Conservation (phyloP, 1,140 invertebrate species). For the Sminthurides bifidus region DNA sequence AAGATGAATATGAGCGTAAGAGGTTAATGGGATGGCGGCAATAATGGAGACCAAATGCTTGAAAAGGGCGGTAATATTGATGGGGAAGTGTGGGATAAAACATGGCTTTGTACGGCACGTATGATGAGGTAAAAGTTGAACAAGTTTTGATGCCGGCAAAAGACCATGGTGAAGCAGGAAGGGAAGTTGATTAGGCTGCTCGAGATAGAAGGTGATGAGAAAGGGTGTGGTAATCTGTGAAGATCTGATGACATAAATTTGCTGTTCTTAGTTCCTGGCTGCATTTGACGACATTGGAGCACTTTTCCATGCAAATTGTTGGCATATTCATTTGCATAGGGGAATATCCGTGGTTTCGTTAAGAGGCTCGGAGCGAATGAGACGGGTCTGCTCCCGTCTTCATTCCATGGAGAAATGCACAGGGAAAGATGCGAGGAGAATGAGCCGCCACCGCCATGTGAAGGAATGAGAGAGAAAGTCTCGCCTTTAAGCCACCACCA, state of each 20-base stretch:
- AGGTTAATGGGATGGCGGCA: too few relatives aligned
- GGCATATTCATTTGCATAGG: constrained; percentile 32
- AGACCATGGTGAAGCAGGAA: not conserved
- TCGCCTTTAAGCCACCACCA: too few relatives aligned
- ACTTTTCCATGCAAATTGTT: constrained; percentile 34
- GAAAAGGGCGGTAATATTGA: too few relatives aligned
- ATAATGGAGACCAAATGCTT: too few relatives aligned
- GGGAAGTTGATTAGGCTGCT: constrained; percentile 24
- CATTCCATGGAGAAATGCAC: too few relatives aligned
- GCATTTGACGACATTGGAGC: constrained; percentile 31
- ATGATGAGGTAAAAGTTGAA: not conserved
- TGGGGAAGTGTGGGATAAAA: not conserved
- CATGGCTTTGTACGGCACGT: not conserved
- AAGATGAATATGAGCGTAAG: not conserved
- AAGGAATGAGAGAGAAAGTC: too few relatives aligned
- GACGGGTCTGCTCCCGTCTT: too few relatives aligned
- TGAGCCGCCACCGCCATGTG: too few relatives aligned
- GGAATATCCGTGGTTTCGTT: too few relatives aligned
- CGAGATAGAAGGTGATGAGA: constrained; percentile 30
- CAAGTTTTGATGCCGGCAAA: not conserved
- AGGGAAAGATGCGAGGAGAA: too few relatives aligned
- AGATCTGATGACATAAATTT: constrained; percentile 33
- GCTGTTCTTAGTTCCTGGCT: constrained; percentile 31
- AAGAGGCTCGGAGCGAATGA: too few relatives aligned
- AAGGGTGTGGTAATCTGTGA: constrained; percentile 33